Base-by-base conservation (phyloP, 2,113 vertebrate species). In the Silurus asotus region DNA sequence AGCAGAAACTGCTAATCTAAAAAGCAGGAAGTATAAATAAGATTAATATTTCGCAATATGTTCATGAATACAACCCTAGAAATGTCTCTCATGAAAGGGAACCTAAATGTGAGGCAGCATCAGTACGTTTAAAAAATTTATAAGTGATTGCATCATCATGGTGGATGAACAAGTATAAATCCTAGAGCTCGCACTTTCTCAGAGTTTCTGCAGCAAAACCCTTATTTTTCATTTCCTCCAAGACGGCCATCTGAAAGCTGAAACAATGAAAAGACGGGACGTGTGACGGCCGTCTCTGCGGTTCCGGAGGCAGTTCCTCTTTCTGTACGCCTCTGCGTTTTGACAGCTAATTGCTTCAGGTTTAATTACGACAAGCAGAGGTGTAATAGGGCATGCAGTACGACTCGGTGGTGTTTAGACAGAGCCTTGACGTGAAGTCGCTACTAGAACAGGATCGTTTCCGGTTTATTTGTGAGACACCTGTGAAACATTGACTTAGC, bases 281-380 rank as follows among this genome's bases (percentile, higher is more conserved):
- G 23, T 55, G 20, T 56, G 79, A 65, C 81, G 89, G 89, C 37
- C 83, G 89, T 85, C 90, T 88, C 67, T 74, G 62, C 84, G 61
- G 82, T 82, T 84, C 84, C 15, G 49, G 84, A 86, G 87, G 87
- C 85, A 86, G 91, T 90, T 91, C 70, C 88, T 92, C 91, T 91
- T 92, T 90, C 91, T 88, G 84, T 87, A 87, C 87, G 84, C 91
- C 86, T 84, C 90, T 76, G 81, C 82, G 88, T 90, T 92, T 91
- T 93, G 92, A 92, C 94, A 93, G 92, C 90, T 92, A 93, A 93
- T 91, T 92, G 92, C 93, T 92, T 93, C 91, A 92, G 86, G 86
- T 92, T 94, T 95, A 95, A 95, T 95, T 95, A 92, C 92, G 91
- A 94, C 94, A 94, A 93, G 94, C 93, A 89, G 89, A 89, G 91